phyloP scores from a whole-genome alignment of 1,140 invertebrate genomes.

The Lithobius niger region DNA sequence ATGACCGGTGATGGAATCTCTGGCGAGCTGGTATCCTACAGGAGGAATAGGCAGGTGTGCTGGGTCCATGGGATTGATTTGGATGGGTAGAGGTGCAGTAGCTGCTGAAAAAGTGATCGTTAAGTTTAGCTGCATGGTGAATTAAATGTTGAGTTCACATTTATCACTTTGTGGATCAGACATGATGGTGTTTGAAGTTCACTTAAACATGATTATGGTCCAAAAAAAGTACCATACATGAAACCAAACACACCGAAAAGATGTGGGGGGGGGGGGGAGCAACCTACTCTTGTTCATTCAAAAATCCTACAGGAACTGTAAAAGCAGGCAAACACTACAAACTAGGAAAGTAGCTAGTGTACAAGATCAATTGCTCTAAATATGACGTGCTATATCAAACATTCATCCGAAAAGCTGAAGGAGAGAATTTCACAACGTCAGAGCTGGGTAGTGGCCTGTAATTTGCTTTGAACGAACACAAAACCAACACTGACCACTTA shows the following conservation, averaged over 20 bases:
- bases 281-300: no score
- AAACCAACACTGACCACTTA: no score
- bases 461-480: no score
- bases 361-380: no score
- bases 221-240: background rate
- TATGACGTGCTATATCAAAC: no score
- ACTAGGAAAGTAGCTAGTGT: no score
- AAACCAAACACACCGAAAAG: background rate
- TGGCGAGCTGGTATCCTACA: conserved; percentile 59
- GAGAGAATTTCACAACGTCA: no score
- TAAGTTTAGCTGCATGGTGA: background rate
- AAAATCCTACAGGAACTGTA: no score
- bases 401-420: no score
- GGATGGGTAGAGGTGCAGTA: conserved; percentile 47
- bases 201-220: background rate
- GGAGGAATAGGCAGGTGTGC: conserved; percentile 45
- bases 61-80: conserved; percentile 42
- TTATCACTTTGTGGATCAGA: background rate
- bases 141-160: background rate
- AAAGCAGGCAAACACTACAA: no score
- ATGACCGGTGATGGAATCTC: conserved; percentile 65
- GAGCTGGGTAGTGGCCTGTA: no score
- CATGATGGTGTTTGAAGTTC: background rate
- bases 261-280: background rate
- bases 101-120: conserved; percentile 13